Percentiles rank a stretch among this genome's conserved stretches.
phyloP scores from a whole-genome alignment of 2,888 invertebrate species.

The Agonopterix subpropinquella region DNA sequence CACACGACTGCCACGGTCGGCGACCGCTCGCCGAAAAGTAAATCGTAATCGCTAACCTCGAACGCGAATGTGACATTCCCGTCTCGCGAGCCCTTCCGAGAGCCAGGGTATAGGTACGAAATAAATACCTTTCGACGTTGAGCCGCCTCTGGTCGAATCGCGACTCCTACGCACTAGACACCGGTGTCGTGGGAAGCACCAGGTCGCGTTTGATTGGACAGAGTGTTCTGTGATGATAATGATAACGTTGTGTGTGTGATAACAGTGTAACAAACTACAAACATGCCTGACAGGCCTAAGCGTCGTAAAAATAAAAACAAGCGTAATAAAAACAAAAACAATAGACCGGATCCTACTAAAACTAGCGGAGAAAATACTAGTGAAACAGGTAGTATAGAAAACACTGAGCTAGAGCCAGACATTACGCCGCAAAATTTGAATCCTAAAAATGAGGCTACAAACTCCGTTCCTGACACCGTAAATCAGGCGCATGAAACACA shows the following conservation, averaged over 20 bases:
- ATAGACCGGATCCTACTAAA: conserved; percentile 34
- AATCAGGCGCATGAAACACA: conserved; percentile 2
- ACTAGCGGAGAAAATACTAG: conserved; percentile 28
- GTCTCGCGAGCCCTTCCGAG: conserved; percentile 45
- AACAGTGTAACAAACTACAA: conserved; percentile 45
- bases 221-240: conserved; percentile 51
- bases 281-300: conserved; percentile 63
- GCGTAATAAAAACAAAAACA: conserved; percentile 61
- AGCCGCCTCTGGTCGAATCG: conserved; percentile 31
- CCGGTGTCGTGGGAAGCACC: conserved; percentile 45
- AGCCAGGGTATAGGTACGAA: conserved; percentile 29
- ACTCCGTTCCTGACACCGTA: neutral
- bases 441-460: conserved; percentile 3
- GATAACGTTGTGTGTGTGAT: conserved; percentile 55
- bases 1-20: conserved; percentile 65
- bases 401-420: conserved; percentile 1
- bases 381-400: conserved; percentile 24
- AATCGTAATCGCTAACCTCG: conserved; percentile 45
- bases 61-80: conserved; percentile 32
- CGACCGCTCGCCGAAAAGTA: conserved; percentile 60
- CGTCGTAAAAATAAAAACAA: conserved; percentile 67
- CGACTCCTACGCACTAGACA: conserved; percentile 54
- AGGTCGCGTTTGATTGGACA: conserved; percentile 35
- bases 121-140: conserved; percentile 38
- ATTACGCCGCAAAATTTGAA: neutral